A percentile compares a stretch with the other conserved stretches of the same genome.
These are phyloP conservation scores for Thunnus maccoyii DNA, from an alignment of 2,113 vertebrate genomes.

Conservation along the genomic window DNA sequence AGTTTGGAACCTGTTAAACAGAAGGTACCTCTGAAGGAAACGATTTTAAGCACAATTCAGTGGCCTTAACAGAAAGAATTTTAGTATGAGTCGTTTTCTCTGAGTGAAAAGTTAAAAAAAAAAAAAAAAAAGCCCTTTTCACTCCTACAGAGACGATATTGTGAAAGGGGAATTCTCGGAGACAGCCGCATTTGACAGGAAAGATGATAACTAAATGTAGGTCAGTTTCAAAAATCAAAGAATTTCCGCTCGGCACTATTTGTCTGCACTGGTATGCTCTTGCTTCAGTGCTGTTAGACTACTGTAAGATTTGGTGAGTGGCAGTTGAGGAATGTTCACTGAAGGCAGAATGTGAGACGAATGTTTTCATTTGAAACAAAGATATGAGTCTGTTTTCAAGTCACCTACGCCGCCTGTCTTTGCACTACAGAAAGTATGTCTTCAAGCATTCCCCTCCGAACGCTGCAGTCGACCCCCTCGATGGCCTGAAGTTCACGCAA, in stretches of 20 bases:
- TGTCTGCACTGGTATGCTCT: not conserved
- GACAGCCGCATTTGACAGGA: slow-evolving; percentile 18
- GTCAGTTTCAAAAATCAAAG: not conserved
- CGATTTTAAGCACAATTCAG: slow-evolving; percentile 51
- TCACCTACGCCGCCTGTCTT: not conserved
- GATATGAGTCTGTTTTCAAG: not conserved
- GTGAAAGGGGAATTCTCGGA: slow-evolving; percentile 67
- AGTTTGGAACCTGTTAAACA: slow-evolving; percentile 32
- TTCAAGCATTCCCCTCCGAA: slow-evolving; percentile 69
- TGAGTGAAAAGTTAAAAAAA: slow-evolving; percentile 17
- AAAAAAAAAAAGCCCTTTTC: slow-evolving; percentile 5
- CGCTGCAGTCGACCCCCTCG: slow-evolving; percentile 10
- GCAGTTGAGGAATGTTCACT: slow-evolving; percentile 32
- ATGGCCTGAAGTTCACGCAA: slow-evolving; percentile 28
- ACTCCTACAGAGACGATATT: slow-evolving; percentile 29
- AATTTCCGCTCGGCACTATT: slow-evolving; percentile 6
- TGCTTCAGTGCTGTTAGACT: slow-evolving; percentile 20
- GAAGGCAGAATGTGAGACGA: slow-evolving; percentile 18
- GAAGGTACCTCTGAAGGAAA: slow-evolving; percentile 31
- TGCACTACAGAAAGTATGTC: slow-evolving; percentile 39
- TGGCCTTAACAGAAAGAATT: slow-evolving; percentile 60
- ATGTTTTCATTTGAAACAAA: slow-evolving; percentile 2
- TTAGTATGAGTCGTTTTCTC: slow-evolving; percentile 32
- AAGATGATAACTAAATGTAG: slow-evolving; percentile 8
- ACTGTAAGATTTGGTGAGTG: slow-evolving; percentile 3